Evolutionary conservation across 2,113 vertebrate genomes (phyloP).

Genomic region (Protomyctophum bolini): DNA sequence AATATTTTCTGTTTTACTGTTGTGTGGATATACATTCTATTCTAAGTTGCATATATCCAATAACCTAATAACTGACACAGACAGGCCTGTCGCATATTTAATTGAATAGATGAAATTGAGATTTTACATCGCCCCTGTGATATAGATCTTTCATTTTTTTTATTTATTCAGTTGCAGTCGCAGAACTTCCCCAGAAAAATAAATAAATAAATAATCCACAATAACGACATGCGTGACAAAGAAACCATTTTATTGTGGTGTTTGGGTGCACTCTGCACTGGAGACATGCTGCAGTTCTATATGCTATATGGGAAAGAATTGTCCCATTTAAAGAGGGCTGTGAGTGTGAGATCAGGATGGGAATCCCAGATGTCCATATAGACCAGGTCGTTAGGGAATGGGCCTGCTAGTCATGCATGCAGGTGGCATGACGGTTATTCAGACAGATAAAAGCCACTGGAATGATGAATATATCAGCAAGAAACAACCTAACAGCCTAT

Average conservation of each 20-base stretch:
- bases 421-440: slow-evolving; percentile 73
- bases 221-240: slow-evolving; percentile 48
- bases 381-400: slow-evolving; percentile 86
- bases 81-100: neutral
- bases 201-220: slow-evolving; percentile 28
- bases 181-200: slow-evolving; percentile 48
- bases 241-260: slow-evolving; percentile 60
- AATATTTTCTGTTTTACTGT: slow-evolving; percentile 26
- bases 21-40: slow-evolving; percentile 36
- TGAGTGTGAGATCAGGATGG: slow-evolving; percentile 87
- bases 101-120: slow-evolving; percentile 10
- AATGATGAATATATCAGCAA: too few relatives aligned
- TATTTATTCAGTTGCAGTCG: slow-evolving; percentile 50
- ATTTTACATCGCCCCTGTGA: slow-evolving; percentile 1
- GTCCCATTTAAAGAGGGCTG: slow-evolving; percentile 91
- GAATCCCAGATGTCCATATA: slow-evolving; percentile 95
- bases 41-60: neutral
- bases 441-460: slow-evolving; percentile 20
- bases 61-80: neutral
- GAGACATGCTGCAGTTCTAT: slow-evolving; percentile 65
- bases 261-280: neutral
- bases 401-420: slow-evolving; percentile 62
- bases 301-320: slow-evolving; percentile 80
- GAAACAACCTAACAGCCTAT: too few relatives aligned
- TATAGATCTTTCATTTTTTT: slow-evolving; percentile 24